Percentiles rank a stretch among this genome's conserved stretches.
Conservation (phyloP, 2,888 invertebrate species). For the Pristionchus fissidentatus region DNA sequence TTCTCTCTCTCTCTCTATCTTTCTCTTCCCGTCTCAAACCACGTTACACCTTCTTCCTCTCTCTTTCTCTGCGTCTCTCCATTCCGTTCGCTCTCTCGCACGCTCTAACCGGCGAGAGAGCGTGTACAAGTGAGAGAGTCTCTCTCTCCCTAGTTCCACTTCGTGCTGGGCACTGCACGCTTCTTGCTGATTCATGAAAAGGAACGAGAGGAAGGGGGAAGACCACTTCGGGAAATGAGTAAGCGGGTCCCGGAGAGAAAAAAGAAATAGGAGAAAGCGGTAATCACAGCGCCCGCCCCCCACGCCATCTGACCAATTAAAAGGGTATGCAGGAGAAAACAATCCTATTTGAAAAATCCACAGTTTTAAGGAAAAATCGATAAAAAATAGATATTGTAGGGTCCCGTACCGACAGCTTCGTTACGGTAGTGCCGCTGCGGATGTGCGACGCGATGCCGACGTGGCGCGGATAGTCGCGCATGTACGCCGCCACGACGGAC, state of each 20-base stretch:
- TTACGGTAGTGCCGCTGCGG: constrained; percentile 41
- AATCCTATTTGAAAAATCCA: too few relatives aligned
- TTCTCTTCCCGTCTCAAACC: not conserved
- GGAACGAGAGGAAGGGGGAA: not conserved
- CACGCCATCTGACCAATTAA: too few relatives aligned
- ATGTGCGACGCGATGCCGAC: constrained; percentile 23
- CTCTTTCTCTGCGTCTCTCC: not conserved
- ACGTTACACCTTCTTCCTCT: not conserved
- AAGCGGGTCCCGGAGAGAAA: too few relatives aligned
- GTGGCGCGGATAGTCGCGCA: constrained; percentile 37
- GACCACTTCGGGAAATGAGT: too few relatives aligned
- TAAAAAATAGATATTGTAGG: not conserved
- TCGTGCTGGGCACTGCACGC: not conserved
- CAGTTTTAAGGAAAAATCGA: too few relatives aligned
- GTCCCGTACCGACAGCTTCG: constrained; percentile 5
- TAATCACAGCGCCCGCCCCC: too few relatives aligned
- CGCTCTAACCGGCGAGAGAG: not conserved
- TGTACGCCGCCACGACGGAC: constrained; percentile 43
- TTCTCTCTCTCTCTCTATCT: not conserved
- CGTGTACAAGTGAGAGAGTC: not conserved
- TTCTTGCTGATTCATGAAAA: not conserved
- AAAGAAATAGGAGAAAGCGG: too few relatives aligned
- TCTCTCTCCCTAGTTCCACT: not conserved
- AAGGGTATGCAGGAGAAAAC: too few relatives aligned
- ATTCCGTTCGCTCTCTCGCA: not conserved